Percentiles rank a stretch among this genome's conserved stretches.
Conservation (phyloP, 2,888 invertebrate genomes). For the Rhagonycha lutea region DNA sequence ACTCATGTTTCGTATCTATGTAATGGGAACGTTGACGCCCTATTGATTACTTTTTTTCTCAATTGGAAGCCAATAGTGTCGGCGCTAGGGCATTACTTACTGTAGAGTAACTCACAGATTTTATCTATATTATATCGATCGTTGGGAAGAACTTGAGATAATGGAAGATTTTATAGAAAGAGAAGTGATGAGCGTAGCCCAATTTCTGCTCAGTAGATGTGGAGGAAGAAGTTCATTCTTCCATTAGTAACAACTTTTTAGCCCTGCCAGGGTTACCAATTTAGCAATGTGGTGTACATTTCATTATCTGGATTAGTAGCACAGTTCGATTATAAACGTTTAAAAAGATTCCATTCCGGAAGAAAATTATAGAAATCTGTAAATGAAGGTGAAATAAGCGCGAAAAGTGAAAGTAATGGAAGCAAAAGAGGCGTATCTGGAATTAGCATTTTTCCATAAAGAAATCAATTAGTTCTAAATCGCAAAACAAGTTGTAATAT, state of each 20-base stretch:
- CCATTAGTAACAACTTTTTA: no score
- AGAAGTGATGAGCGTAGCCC: no score
- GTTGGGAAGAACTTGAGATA: background rate
- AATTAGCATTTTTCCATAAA: background rate
- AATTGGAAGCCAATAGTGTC: background rate
- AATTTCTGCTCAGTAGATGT: no score
- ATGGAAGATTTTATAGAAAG: background rate
- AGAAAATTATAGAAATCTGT: background rate
- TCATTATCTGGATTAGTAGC: no score
- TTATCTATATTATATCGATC: background rate
- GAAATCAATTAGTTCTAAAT: background rate
- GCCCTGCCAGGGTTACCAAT: no score
- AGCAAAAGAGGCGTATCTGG: background rate
- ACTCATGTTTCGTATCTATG: conserved; percentile 33
- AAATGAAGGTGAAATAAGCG: background rate
- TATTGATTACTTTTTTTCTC: conserved; percentile 24
- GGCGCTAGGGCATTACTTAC: background rate
- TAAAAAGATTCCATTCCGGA: background rate
- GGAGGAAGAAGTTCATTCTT: no score
- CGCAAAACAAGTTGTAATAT: background rate
- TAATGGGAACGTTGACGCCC: conserved; percentile 32
- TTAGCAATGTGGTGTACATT: no score
- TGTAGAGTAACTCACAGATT: background rate
- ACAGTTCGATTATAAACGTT: no score
- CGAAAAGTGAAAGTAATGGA: background rate